Percentiles rank a stretch among this genome's conserved stretches.
Evolutionary conservation across 2,113 vertebrate genomes (phyloP).

Genomic region (Mus pahari): DNA sequence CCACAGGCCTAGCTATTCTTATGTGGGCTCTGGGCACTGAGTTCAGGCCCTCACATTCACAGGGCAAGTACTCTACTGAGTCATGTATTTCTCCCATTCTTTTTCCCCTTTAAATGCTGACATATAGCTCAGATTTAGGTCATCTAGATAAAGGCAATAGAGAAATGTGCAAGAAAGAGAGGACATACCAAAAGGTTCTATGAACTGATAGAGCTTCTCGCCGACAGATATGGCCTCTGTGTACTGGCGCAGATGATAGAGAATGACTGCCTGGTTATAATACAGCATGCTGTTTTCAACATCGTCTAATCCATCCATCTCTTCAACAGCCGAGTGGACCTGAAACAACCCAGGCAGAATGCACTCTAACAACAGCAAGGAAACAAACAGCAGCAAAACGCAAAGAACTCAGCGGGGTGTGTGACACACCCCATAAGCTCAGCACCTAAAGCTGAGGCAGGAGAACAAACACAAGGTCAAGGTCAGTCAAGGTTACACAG

Average conservation of each 20-base stretch:
- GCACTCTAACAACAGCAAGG: neutral
- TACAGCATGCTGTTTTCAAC: slow-evolving; percentile 97
- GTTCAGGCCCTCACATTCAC: neutral
- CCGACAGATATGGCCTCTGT: slow-evolving; percentile 96
- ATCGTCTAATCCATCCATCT: slow-evolving; percentile 97
- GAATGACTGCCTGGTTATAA: slow-evolving; percentile 97
- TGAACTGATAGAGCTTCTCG: slow-evolving; percentile 98
- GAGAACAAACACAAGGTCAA: neutral
- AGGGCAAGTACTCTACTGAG: neutral
- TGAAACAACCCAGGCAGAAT: slow-evolving; percentile 72
- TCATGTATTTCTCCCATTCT: neutral
- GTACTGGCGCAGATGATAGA: slow-evolving; percentile 96
- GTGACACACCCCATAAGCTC: neutral
- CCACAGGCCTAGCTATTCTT: too few relatives aligned
- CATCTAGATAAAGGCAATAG: neutral
- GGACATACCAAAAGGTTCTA: slow-evolving; percentile 97
- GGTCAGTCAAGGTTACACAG: neutral
- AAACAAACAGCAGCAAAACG: neutral
- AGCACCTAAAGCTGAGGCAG: neutral
- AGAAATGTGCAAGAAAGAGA: neutral
- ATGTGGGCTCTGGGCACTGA: too few relatives aligned
- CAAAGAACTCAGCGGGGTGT: neutral
- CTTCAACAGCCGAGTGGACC: slow-evolving; percentile 96
- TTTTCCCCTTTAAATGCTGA: slow-evolving; percentile 20
- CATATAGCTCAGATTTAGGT: neutral